Percentiles rank a stretch among this genome's conserved stretches.
Conservation (phyloP, 2,888 invertebrate species). For the Fragum sueziense region DNA sequence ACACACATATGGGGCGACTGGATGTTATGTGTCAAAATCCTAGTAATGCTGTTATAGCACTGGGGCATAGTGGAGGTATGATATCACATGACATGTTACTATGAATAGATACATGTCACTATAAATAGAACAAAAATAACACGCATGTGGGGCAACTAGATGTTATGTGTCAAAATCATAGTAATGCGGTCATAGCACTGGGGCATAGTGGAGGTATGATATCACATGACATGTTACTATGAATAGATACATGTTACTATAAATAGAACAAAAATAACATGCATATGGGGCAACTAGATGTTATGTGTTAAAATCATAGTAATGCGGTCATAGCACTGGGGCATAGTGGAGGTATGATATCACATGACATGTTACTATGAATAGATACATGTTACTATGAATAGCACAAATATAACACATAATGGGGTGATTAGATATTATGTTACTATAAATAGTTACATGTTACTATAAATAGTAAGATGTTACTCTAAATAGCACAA, state of each 20-base stretch:
- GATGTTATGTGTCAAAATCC: slow-evolving; percentile 96
- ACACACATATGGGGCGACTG: slow-evolving; percentile 90
- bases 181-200: slow-evolving; percentile 94
- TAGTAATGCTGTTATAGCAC: slow-evolving; percentile 93
- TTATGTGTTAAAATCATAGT: slow-evolving; percentile 96
- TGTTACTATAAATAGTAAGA: slow-evolving; percentile 93
- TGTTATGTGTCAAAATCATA: slow-evolving; percentile 96
- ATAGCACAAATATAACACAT: slow-evolving; percentile 89
- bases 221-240: too few relatives aligned
- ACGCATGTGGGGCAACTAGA: slow-evolving; percentile 90
- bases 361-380: too few relatives aligned
- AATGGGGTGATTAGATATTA: slow-evolving; percentile 90
- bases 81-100: too few relatives aligned
- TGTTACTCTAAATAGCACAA: too few relatives aligned
- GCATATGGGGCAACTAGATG: slow-evolving; percentile 89
- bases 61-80: slow-evolving; percentile 92
- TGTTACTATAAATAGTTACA: slow-evolving; percentile 98
- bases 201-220: slow-evolving; percentile 90
- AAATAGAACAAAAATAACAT: slow-evolving; percentile 89
- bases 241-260: too few relatives aligned
- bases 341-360: slow-evolving; percentile 88
- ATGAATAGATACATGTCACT: too few relatives aligned
- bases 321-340: slow-evolving; percentile 96
- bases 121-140: slow-evolving; percentile 88
- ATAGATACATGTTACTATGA: too few relatives aligned